phyloP scores from a whole-genome alignment of 2,888 invertebrate genomes.

The Troilus luridus region DNA sequence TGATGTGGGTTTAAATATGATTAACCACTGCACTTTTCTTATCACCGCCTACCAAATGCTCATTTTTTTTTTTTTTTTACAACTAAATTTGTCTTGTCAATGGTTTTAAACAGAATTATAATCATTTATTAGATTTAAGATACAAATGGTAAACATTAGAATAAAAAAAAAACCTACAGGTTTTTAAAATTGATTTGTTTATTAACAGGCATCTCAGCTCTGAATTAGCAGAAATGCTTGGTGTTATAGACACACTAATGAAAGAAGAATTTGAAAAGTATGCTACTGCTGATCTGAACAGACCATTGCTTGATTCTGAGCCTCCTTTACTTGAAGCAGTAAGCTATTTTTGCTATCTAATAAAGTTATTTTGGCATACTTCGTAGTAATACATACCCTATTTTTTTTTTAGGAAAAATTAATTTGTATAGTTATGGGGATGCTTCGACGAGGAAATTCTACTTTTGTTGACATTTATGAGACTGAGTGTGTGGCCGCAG shows the following conservation, averaged over 20 bases:
- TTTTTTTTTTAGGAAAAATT: conserved; percentile 81
- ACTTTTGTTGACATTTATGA: conserved; percentile 90
- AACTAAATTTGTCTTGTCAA: no score
- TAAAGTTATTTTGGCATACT: neutral
- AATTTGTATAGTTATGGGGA: conserved; percentile 89
- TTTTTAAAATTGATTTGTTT: conserved; percentile 54
- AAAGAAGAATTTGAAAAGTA: conserved; percentile 94
- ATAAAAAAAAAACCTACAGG: neutral
- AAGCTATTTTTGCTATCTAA: neutral
- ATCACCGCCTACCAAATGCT: no score
- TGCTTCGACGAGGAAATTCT: conserved; percentile 85
- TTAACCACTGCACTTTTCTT: no score
- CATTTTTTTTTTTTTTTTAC: no score
- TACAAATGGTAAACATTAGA: neutral
- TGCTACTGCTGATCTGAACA: conserved; percentile 90
- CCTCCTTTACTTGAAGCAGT: conserved; percentile 62
- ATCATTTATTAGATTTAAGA: no score
- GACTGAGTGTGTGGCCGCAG: conserved; percentile 90
- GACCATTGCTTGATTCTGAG: conserved; percentile 78
- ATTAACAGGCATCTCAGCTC: conserved; percentile 88
- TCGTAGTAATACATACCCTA: conserved; percentile 34
- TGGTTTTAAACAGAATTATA: no score
- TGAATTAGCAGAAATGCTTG: conserved; percentile 95
- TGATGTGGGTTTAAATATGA: neutral
- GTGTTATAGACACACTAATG: conserved; percentile 96